Conservation (phyloP, 2,888 invertebrate genomes). For the Amorpha juglandis region DNA sequence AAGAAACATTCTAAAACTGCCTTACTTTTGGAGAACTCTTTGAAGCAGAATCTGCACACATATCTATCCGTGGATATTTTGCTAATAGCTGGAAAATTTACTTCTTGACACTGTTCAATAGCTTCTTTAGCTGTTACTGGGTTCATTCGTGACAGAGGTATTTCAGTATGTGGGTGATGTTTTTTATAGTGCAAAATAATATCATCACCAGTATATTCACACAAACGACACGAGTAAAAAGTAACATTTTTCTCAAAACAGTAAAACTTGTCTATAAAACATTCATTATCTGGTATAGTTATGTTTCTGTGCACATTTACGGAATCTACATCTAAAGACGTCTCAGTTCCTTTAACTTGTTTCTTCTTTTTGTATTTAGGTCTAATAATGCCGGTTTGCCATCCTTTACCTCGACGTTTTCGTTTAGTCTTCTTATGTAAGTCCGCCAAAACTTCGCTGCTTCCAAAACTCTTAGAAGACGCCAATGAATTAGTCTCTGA, state of each 20-base stretch:
- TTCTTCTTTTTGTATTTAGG: constrained; percentile 67
- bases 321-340: constrained; percentile 30
- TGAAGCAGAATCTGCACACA: constrained; percentile 71
- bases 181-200: constrained; percentile 87
- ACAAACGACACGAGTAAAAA: constrained; percentile 85
- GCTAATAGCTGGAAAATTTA: constrained; percentile 63
- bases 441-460: constrained; percentile 58
- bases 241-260: constrained; percentile 66
- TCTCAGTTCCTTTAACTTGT: constrained; percentile 41
- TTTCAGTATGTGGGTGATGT: constrained; percentile 86
- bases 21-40: constrained; percentile 61
- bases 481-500: constrained; percentile 63
- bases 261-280: constrained; percentile 73
- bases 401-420: constrained; percentile 56
- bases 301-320: constrained; percentile 33
- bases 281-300: constrained; percentile 54
- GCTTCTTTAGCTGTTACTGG: constrained; percentile 79
- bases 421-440: constrained; percentile 64
- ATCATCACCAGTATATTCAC: constrained; percentile 82
- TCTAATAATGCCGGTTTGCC: constrained; percentile 71
- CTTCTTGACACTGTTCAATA: constrained; percentile 79
- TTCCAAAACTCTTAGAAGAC: constrained; percentile 63
- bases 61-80: constrained; percentile 67
- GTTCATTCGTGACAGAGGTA: constrained; percentile 85
- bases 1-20: constrained; percentile 81